Evolutionary conservation across 2,113 vertebrate species (phyloP).

Genomic region (Thalassoma bifasciatum): DNA sequence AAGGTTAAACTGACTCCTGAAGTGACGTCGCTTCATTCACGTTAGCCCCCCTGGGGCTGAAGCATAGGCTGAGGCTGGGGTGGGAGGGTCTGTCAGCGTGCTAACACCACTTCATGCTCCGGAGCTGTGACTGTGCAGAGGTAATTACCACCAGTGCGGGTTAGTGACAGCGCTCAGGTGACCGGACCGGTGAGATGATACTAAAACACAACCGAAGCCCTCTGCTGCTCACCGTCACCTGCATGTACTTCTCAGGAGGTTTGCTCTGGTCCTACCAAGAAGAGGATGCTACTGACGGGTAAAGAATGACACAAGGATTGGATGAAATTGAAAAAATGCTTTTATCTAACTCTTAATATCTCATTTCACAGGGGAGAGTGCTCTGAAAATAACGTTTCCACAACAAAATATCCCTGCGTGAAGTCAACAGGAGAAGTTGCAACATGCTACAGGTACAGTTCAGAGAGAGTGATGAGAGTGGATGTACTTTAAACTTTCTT

Average conservation of each 20-base stretch:
- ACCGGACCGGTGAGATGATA: conserved; percentile 72
- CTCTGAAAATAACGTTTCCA: conserved; percentile 91
- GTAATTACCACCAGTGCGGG: conserved; percentile 29
- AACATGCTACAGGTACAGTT: conserved; percentile 91
- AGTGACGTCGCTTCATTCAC: conserved; percentile 4
- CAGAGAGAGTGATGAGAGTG: background rate
- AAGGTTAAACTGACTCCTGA: background rate
- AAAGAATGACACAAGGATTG: conserved; percentile 19
- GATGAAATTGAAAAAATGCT: background rate
- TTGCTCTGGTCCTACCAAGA: conserved; percentile 90
- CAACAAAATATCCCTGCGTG: conserved; percentile 91
- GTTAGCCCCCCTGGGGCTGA: background rate
- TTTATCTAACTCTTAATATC: background rate
- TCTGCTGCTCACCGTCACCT: conserved; percentile 74
- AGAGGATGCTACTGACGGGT: conserved; percentile 88
- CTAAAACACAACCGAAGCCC: conserved; percentile 49
- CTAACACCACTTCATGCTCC: conserved; percentile 1
- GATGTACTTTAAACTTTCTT: background rate
- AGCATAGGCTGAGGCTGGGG: conserved; percentile 14
- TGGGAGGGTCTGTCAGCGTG: conserved; percentile 56
- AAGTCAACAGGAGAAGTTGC: conserved; percentile 90
- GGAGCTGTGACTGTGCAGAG: conserved; percentile 25
- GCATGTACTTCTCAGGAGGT: conserved; percentile 82
- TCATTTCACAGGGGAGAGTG: conserved; percentile 86
- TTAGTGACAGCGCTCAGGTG: conserved; percentile 34